Evolutionary conservation across 2,113 vertebrate species (phyloP).

Genomic region (Procavia capensis): DNA sequence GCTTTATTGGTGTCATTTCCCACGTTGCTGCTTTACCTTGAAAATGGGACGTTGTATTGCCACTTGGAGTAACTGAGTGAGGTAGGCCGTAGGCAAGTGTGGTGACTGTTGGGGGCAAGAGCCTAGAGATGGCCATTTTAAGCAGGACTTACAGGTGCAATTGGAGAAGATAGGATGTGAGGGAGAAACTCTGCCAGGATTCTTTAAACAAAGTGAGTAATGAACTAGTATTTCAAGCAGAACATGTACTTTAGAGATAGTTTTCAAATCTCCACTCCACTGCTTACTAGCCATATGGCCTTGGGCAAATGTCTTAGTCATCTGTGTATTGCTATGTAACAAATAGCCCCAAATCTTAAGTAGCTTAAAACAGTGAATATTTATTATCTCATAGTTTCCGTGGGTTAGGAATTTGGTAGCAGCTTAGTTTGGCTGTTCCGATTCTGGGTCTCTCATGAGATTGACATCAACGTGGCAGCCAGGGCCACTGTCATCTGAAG

Average conservation of each 20-base stretch:
- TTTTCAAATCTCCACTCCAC: not conserved
- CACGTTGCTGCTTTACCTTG: not conserved
- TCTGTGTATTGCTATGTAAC: not conserved
- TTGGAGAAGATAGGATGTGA: not conserved
- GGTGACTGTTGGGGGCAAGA: not conserved
- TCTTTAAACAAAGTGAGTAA: not conserved
- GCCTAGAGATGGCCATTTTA: not conserved
- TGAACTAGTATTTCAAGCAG: not conserved
- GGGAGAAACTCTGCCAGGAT: not conserved
- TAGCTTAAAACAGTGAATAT: not conserved
- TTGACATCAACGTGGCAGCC: not conserved
- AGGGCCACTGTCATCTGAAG: not conserved
- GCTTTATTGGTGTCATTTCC: not conserved
- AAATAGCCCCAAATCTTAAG: not conserved
- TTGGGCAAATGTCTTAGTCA: not conserved
- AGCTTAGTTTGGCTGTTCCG: not conserved
- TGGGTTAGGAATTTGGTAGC: not conserved
- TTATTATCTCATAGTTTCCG: not conserved
- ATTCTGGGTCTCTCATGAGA: not conserved
- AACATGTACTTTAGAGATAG: not conserved
- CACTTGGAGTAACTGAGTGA: not conserved
- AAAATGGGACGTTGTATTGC: conserved; percentile 52
- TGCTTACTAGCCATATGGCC: not conserved
- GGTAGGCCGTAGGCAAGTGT: not conserved
- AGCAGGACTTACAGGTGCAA: not conserved